Base-by-base conservation (phyloP, 2,888 invertebrate species). In the Alitta virens region DNA sequence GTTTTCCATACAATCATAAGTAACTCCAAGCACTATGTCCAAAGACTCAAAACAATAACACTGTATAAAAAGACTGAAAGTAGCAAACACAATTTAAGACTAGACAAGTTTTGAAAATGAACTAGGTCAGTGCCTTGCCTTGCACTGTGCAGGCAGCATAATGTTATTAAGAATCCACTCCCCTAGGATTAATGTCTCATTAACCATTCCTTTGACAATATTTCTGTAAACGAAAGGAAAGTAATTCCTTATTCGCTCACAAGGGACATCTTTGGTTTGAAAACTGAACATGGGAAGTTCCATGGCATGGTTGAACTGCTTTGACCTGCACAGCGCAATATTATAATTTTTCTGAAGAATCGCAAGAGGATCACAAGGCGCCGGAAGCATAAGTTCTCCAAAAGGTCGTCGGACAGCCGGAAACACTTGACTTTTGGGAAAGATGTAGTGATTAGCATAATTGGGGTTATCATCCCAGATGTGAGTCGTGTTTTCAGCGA, bases 401-500 rank as follows among this genome's bases (percentile, higher is more conserved):
- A 68, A 70, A 9, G 71, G 71, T 16, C 71, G 21, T 26, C 42
- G 26, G 9, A 60, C 56, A 14, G 70, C 57, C 1, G 71, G 71
- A 54, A 67, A 70, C 12, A 71, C 62, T 24, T 64, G 54, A 3
- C 9, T 46, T 51, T 66, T 65, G 9, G 38, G 56, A 46, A 52
- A 68, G 7, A 42, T 43, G 43, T 63, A 65, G n/a, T 43, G 27
- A 14, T 25, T 18, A 25, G 27, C 21, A 26, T 25, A 59, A 9
- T 21, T 38, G 14, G 64, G 60, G 43, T 56, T 27, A 7, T 56
- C 65, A 59, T 68, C 67, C 68, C 67, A 70, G 9, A 75, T 50
- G 54, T 73, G 71, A n/a, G 70, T 71, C 14, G 62, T 65, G 62
- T 74, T 72, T 42, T 71, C 70, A 3, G 51, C 62, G 60, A 70